Conservation (phyloP, 2,888 invertebrate species). For the Apotomis turbidana region DNA sequence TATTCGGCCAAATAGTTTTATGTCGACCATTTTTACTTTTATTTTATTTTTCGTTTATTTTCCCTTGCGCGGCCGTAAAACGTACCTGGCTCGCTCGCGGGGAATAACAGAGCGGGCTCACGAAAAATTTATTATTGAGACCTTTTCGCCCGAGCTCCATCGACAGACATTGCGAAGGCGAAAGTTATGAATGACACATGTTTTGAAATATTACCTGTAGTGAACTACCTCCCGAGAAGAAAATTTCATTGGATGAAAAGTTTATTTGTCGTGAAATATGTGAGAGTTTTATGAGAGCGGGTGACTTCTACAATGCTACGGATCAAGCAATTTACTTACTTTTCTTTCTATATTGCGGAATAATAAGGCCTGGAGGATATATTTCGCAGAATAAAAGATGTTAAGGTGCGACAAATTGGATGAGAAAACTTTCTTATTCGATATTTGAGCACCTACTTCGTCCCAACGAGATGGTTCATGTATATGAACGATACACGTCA, state of each 20-base stretch:
- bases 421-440: constrained; percentile 71
- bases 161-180: constrained; percentile 83
- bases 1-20: constrained; percentile 81
- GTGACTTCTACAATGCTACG: constrained; percentile 78
- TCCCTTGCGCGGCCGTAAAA: constrained; percentile 82
- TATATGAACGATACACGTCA: constrained; percentile 19
- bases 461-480: constrained; percentile 33
- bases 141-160: constrained; percentile 81
- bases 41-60: constrained; percentile 84
- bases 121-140: constrained; percentile 83
- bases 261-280: constrained; percentile 84
- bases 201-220: constrained; percentile 84
- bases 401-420: constrained; percentile 79
- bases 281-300: constrained; percentile 79
- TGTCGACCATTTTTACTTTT: constrained; percentile 82
- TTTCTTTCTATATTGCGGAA: constrained; percentile 65
- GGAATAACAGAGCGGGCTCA: constrained; percentile 79
- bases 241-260: constrained; percentile 81
- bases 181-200: constrained; percentile 84
- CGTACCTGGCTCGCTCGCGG: constrained; percentile 81
- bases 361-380: constrained; percentile 73
- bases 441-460: constrained; percentile 40
- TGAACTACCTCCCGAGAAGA: constrained; percentile 76
- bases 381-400: constrained; percentile 68
- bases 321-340: constrained; percentile 77